A percentile compares a stretch with the other conserved stretches of the same genome.
These are phyloP conservation scores for Tenualosa ilisha DNA, from an alignment of 2,797 vertebrate species.

Conservation along the genomic window DNA sequence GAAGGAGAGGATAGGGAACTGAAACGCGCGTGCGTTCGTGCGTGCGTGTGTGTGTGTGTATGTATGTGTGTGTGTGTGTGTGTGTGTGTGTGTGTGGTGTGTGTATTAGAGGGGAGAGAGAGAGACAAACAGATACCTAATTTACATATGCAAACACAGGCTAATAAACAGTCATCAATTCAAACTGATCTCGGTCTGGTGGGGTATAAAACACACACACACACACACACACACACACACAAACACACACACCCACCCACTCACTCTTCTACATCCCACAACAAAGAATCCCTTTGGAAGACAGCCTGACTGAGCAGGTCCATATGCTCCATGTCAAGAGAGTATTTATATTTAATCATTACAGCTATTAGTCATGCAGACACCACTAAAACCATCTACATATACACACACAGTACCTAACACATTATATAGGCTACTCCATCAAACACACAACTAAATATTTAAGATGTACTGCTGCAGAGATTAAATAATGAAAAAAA, in stretches of 20 bases:
- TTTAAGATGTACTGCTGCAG: too few species aligned
- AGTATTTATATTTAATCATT: not conserved
- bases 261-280: not conserved
- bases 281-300: not conserved
- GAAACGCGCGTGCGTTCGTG: not conserved
- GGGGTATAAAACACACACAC: not conserved
- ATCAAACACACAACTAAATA: too few species aligned
- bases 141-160: not conserved
- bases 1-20: not conserved
- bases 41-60: not conserved
- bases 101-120: not conserved
- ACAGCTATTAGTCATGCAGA: not conserved
- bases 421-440: too few species aligned
- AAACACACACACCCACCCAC: not conserved
- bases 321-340: not conserved
- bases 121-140: not conserved
- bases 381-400: not conserved
- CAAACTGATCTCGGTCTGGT: not conserved
- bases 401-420: too few species aligned
- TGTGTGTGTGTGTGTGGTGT: slow-evolving; percentile 13
- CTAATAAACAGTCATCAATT: slow-evolving; percentile 8
- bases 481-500: too few species aligned
- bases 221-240: not conserved
- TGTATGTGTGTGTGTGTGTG: not conserved
- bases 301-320: not conserved